These are phyloP conservation scores for Diogma glabrata DNA, from an alignment of 2,888 invertebrate genomes.

Conservation along the genomic window DNA sequence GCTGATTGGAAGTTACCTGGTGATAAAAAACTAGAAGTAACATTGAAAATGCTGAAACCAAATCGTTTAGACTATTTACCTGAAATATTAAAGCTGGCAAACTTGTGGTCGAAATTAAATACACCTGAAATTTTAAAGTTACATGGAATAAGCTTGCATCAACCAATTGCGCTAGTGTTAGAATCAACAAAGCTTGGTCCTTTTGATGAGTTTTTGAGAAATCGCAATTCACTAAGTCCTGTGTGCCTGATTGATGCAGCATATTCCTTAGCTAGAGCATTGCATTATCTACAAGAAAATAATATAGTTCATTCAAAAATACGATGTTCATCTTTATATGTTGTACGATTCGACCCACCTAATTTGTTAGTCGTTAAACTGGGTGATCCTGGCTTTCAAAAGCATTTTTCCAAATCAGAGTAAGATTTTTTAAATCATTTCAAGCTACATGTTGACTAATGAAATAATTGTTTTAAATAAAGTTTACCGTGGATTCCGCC, in stretches of 20 bases:
- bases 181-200: slow-evolving; percentile 71
- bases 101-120: slow-evolving; percentile 67
- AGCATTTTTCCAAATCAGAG: slow-evolving; percentile 51
- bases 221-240: slow-evolving; percentile 41
- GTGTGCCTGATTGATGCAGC: slow-evolving; percentile 73
- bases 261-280: slow-evolving; percentile 67
- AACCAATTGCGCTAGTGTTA: slow-evolving; percentile 67
- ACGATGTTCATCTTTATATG: slow-evolving; percentile 67
- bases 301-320: slow-evolving; percentile 75
- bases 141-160: slow-evolving; percentile 64
- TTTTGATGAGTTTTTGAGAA: slow-evolving; percentile 46
- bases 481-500: slow-evolving; percentile 86
- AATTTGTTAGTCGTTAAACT: slow-evolving; percentile 65
- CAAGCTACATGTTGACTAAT: too few relatives aligned
- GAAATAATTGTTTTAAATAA: slow-evolving; percentile 20
- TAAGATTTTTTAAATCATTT: slow-evolving; percentile 36
- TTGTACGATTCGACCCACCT: slow-evolving; percentile 53
- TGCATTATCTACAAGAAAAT: slow-evolving; percentile 77
- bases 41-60: slow-evolving; percentile 64
- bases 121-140: slow-evolving; percentile 65
- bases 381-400: slow-evolving; percentile 66
- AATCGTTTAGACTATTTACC: slow-evolving; percentile 43
- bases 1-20: slow-evolving; percentile 67
- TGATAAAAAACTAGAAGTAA: slow-evolving; percentile 64
- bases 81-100: slow-evolving; percentile 65